These are phyloP conservation scores for Styela plicata DNA, from an alignment of 23 tunicate genomes.

Conservation along the genomic window DNA sequence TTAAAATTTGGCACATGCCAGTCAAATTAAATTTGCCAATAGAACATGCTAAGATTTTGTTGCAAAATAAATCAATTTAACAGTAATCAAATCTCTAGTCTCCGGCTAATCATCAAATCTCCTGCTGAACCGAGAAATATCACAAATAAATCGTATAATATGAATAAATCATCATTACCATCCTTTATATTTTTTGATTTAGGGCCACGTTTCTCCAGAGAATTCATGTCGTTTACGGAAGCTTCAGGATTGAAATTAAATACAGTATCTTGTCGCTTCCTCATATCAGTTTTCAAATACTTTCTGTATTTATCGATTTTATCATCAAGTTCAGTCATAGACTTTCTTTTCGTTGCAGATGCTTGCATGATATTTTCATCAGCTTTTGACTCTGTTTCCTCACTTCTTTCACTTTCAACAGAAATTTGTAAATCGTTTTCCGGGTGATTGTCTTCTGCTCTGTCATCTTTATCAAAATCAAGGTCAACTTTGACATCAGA, in stretches of 20 bases:
- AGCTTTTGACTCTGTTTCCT: not conserved
- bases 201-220: not conserved
- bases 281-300: conserved; percentile 20
- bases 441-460: not conserved
- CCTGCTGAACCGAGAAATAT: too few species aligned
- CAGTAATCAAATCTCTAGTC: too few species aligned
- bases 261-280: conserved; percentile 12
- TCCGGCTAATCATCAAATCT: too few species aligned
- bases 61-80: too few species aligned
- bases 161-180: not conserved
- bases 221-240: not conserved
- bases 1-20: too few species aligned
- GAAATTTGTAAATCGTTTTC: not conserved
- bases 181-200: not conserved
- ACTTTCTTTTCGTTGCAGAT: conserved; percentile 6
- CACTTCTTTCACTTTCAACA: not conserved
- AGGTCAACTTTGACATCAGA: conserved; percentile 68
- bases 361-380: not conserved
- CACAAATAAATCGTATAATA: too few species aligned
- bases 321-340: conserved; percentile 13
- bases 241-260: conserved; percentile 17
- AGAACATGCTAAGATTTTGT: too few species aligned
- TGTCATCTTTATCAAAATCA: conserved; percentile 45
- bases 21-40: too few species aligned
- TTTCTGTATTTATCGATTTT: conserved; percentile 24